phyloP scores from a whole-genome alignment of 2,888 invertebrate genomes.

The Platycheirus albimanus region DNA sequence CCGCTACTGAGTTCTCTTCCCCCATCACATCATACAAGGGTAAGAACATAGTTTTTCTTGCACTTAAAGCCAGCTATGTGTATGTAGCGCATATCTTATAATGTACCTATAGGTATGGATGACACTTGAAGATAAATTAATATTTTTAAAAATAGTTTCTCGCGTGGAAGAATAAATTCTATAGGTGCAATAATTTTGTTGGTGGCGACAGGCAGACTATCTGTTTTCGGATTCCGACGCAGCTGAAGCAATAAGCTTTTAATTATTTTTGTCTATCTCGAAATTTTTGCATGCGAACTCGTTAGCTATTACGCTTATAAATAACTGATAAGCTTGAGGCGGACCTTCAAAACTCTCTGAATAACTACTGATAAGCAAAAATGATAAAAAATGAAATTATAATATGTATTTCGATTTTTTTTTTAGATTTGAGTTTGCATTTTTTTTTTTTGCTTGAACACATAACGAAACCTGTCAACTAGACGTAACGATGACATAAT shows the following conservation, averaged over 20 bases:
- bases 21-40: slow-evolving; percentile 44
- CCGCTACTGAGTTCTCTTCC: slow-evolving; percentile 10
- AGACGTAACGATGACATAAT: slow-evolving; percentile 60
- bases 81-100: too few species aligned
- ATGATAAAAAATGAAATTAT: background rate
- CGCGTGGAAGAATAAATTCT: background rate
- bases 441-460: slow-evolving; percentile 12
- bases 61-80: background rate
- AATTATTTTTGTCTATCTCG: background rate
- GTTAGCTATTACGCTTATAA: background rate
- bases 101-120: background rate
- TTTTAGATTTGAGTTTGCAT: slow-evolving; percentile 18
- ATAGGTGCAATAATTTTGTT: slow-evolving; percentile 39
- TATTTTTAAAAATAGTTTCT: slow-evolving; percentile 56
- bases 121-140: slow-evolving; percentile 1
- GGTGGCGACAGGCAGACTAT: slow-evolving; percentile 66
- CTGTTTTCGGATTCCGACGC: slow-evolving; percentile 49
- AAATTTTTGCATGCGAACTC: background rate
- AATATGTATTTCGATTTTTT: background rate
- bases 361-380: slow-evolving; percentile 24
- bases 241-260: slow-evolving; percentile 23
- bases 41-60: slow-evolving; percentile 50
- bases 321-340: slow-evolving; percentile 5
- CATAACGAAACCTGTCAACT: slow-evolving; percentile 15
- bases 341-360: background rate